Evolutionary conservation across 2,888 invertebrate genomes (phyloP).

Genomic region (Tetranychus piercei): DNA sequence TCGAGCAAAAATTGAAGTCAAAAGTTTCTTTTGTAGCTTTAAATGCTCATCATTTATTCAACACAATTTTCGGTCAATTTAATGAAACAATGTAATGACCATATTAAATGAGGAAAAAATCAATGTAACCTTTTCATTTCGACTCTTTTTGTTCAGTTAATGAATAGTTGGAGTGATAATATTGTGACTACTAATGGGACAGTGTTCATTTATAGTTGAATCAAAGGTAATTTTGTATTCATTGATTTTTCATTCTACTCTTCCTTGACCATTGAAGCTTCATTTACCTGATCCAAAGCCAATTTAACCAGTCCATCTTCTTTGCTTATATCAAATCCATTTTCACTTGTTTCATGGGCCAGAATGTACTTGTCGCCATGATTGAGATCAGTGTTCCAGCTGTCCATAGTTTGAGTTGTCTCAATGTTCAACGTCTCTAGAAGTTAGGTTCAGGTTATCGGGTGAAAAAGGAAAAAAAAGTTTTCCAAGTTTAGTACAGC

Average conservation of each 20-base stretch:
- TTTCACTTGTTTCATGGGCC: slow-evolving; percentile 3
- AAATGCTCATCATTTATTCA: too few relatives aligned
- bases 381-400: not conserved
- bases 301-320: slow-evolving; percentile 14
- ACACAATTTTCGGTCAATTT: too few relatives aligned
- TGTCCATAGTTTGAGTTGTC: not conserved
- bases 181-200: too few relatives aligned
- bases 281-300: slow-evolving; percentile 15
- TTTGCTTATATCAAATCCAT: slow-evolving; percentile 9
- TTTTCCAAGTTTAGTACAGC: not conserved
- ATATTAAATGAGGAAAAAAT: too few relatives aligned
- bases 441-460: not conserved
- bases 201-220: too few relatives aligned
- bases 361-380: not conserved
- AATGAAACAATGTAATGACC: too few relatives aligned
- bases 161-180: too few relatives aligned
- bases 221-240: not conserved
- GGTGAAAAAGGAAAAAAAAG: not conserved
- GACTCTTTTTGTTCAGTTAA: too few relatives aligned
- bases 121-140: too few relatives aligned
- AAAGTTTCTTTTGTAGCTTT: not conserved
- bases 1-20: not conserved
- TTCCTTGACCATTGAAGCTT: not conserved
- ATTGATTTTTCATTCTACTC: not conserved
- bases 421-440: not conserved